Conservation (phyloP, 2,113 vertebrate genomes). For the Gobius niger region DNA sequence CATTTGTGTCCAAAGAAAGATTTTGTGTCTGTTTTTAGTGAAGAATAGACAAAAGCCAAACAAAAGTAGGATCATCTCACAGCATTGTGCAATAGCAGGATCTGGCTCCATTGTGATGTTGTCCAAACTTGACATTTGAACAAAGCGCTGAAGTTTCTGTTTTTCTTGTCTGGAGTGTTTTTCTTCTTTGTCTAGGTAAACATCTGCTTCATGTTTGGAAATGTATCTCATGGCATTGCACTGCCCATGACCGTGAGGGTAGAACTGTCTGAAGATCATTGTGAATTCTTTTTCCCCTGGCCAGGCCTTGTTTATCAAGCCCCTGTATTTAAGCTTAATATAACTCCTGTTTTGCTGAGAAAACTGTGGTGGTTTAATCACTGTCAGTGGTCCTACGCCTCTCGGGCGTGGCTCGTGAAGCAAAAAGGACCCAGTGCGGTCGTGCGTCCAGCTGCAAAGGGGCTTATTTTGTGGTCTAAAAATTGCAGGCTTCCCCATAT, state of each 20-base stretch:
- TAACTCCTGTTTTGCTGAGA: conserved; percentile 85
- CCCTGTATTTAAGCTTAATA: conserved; percentile 88
- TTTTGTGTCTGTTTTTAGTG: conserved; percentile 52
- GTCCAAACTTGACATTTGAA: conserved; percentile 61
- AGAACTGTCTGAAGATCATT: conserved; percentile 77
- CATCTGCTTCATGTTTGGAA: conserved; percentile 82
- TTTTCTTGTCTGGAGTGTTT: conserved; percentile 50
- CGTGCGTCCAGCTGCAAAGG: conserved; percentile 78
- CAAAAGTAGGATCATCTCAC: conserved; percentile 50
- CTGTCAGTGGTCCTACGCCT: conserved; percentile 81
- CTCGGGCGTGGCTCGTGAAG: conserved; percentile 73
- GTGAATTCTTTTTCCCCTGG: conserved; percentile 72
- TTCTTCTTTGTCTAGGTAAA: conserved; percentile 75
- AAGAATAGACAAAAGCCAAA: conserved; percentile 55
- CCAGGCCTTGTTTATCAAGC: conserved; percentile 84
- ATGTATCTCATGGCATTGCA: conserved; percentile 71
- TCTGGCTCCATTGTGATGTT: conserved; percentile 46
- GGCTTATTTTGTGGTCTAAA: conserved; percentile 83
- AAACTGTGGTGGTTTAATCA: conserved; percentile 80
- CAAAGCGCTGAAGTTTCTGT: conserved; percentile 52
- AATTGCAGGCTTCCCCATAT: conserved; percentile 78
- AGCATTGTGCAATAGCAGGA: conserved; percentile 55
- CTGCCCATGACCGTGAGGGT: conserved; percentile 75
- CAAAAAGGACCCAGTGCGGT: conserved; percentile 75
- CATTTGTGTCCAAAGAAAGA: conserved; percentile 48